Evolutionary conservation across 2,113 vertebrate species (phyloP), one percentile per base, ranked within the genome.

Genomic region (Brachirus orientalis): DNA sequence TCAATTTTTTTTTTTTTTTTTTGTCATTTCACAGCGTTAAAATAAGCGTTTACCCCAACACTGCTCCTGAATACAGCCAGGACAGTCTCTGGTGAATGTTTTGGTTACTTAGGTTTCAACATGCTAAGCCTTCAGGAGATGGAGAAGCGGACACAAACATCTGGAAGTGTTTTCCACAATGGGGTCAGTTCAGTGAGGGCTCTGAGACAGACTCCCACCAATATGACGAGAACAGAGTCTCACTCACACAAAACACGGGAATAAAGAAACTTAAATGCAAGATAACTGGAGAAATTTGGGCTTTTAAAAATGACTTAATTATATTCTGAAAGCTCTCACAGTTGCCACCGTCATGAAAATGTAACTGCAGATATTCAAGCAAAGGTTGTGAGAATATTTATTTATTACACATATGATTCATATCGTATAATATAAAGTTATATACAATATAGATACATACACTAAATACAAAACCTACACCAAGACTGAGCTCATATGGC

Each of bases 111-210:
- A 4, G 17, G 48, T 63, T 51, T 71, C 45, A 54, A 68, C 58
- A 63, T 52, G 45, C 36, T 47, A 64, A 37, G 18, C 5, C 53
- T 54, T 78, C 40, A 78, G 33, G 61, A 69, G 54, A 78, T 56
- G 43, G 18, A 53, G 44, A 0, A 13, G 44, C 65, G 43, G 16
- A 16, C 13, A 28, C 11, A 59, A 43, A 54, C 88, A 90, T 88
- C 88, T 91, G 89, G 82, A 89, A 86, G 62, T 77, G 57, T 60
- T 90, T 87, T 71, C 11, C 53, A 36, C 46, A 69, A 54, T 33
- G 56, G 65, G 70, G 72, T 85, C 67, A 84, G 66, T 73, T 33
- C 10, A n/a, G 48, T 17, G 36, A 74, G 22, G 48, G 53, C 48
- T 46, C 54, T 41, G 18, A 14, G 16, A 28, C 55, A 28, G 58